Evolutionary conservation across 2,888 invertebrate species (phyloP), one percentile per base, ranked within the genome.

Genomic region (Phalera bucephala): DNA sequence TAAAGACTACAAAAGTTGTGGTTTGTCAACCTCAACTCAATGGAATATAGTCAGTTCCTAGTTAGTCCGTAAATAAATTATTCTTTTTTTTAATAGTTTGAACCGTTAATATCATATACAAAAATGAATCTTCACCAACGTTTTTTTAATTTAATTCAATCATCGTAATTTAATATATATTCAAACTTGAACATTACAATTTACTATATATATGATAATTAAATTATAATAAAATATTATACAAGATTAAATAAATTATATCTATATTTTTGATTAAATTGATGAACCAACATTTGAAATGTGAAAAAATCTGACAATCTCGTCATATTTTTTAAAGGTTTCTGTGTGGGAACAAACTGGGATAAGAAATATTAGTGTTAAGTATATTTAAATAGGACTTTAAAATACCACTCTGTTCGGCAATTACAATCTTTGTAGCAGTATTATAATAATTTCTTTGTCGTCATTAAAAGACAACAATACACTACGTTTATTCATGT

Each of bases 251-350:
- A 8, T 7, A 7, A 7, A 2, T 4, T 7, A 2, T 21, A 7
- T 8, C 6, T 6, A 2, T 7, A 21, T 21, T 7, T 7, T 7
- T 8, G 8, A 10, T 13, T 10, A 12, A 11, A 8, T 25, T 2
- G 11, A 8, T 11, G 7, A 23, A 60, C 44, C 58, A 61, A 40
- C 58, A 58, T 47, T 45, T 39, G 58, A 50, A 39, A 58, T 58
- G 57, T 57, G 57, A 61, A 58, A 41, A 61, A 47, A 32, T 50
- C 54, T 58, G 57, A 31, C 47, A 45, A 45, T 33, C 62, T 35
- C 58, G 58, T 62, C 57, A 58, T 62, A 34, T 31, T 23, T 44
- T 39, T 21, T 36, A n/a, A 26, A 45, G 45, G n/a, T n/a, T n/a
- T n/a, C 38, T 47, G 23, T 10, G 43, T 36, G 32, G 33, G 41